These are phyloP conservation scores for Macrobrachium rosenbergii DNA, from an alignment of 1,140 invertebrate species.

Conservation along the genomic window DNA sequence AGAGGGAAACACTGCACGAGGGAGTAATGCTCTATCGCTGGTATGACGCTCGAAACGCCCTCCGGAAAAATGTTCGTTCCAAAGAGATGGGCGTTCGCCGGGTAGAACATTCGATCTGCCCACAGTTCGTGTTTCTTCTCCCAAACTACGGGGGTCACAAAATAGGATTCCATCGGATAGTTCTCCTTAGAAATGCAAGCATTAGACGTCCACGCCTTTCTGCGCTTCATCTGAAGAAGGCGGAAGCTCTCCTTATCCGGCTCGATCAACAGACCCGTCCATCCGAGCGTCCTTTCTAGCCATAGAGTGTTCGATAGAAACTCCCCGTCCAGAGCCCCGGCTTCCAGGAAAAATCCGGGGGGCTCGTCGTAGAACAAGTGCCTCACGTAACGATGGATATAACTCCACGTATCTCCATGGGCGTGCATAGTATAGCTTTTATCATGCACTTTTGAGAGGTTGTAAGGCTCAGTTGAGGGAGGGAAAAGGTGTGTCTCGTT, in stretches of 20 bases:
- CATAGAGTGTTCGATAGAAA: conserved; percentile 77
- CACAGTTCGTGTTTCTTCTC: not conserved
- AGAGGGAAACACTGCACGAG: conserved; percentile 79
- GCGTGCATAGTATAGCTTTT: no score
- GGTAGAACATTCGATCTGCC: conserved; percentile 1
- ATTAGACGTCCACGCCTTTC: conserved; percentile 65
- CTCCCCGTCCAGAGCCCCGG: conserved; percentile 75
- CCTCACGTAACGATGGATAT: conserved; percentile 5
- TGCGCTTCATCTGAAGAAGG: conserved; percentile 59
- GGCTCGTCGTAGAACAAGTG: conserved; percentile 13
- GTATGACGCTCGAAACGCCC: not conserved
- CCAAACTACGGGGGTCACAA: not conserved
- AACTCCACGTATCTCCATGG: conserved; percentile 20
- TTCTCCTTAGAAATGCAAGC: conserved; percentile 75
- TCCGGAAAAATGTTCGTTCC: not conserved
- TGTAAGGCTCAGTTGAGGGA: no score
- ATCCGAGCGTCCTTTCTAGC: conserved; percentile 78
- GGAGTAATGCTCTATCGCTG: not conserved
- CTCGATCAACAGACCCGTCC: conserved; percentile 81
- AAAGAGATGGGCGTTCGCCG: conserved; percentile 20
- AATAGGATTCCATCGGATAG: conserved; percentile 68
- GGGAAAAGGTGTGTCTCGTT: no score
- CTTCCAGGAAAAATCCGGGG: conserved; percentile 76
- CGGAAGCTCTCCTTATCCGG: conserved; percentile 74
- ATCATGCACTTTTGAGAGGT: no score